Evolutionary conservation across 2,113 vertebrate genomes (phyloP), one percentile per base, ranked within the genome.

Genomic region (Myiopsitta monachus): DNA sequence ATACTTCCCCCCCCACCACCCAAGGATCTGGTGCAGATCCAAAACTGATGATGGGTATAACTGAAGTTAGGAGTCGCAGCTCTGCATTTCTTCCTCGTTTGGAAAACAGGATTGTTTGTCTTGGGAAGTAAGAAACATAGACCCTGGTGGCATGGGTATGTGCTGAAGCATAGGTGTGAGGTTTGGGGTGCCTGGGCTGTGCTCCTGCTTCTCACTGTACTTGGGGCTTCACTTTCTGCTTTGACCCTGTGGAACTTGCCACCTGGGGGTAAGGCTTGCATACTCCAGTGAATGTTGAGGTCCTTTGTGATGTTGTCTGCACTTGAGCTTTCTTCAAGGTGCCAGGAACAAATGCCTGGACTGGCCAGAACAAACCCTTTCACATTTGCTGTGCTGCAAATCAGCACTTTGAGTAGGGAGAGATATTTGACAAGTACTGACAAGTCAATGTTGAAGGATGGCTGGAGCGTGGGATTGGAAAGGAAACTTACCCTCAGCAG

Each of bases 11-110:
- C 33, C 6, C 16, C 10, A 54, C 15, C 10, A 30, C 6, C 14
- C 12, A 63, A 70, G 80, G 85, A 81, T 69, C 51, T 84, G 73
- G 15, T 90, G 66, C 73, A 83, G 61, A 83, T 94, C 39, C 54
- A 91, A 94, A 94, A 76, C 63, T 6, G 3, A 55, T 86, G 79
- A 47, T 86, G 55, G 39, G 39, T 70, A 2, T 92, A 62, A 86
- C 23, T 89, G 67, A 68, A 87, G 52, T 64, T 68, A 68, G 6
- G 7, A 82, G 39, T 91, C 0, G 0, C 26, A 62, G 66, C 15
- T 64, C 47, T 89, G 5, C 7, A 5, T 85, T 82, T 62, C 33
- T 24, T 85, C 76, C 39, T 78, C 31, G 61, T 89, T 55, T n/a
- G 38, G 86, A 46, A 92, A 87, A 83, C 1, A 44, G n/a, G 18